Evolutionary conservation across 2,797 vertebrate genomes (phyloP).

Genomic region (Cryptoprocta ferox): DNA sequence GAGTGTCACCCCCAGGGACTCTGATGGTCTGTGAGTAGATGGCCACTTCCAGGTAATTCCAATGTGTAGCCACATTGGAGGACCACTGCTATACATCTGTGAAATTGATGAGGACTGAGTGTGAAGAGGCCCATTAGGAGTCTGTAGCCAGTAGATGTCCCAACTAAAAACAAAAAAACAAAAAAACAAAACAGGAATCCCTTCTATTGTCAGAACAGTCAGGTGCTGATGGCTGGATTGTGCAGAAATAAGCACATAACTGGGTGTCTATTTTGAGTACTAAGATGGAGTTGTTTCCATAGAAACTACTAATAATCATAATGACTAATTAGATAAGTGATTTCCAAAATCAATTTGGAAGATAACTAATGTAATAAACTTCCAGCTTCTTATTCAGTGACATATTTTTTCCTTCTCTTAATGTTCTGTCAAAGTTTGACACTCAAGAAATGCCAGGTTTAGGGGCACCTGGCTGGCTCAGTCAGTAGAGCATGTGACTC

Average conservation of each 20-base stretch:
- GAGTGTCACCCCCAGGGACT: background rate
- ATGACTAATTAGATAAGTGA: constrained; percentile 70
- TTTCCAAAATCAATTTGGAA: constrained; percentile 67
- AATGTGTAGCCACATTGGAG: background rate
- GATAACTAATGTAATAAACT: constrained; percentile 59
- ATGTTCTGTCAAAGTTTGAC: background rate
- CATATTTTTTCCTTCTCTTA: constrained; percentile 43
- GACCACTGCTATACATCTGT: background rate
- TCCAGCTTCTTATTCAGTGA: constrained; percentile 44
- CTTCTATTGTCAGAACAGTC: background rate
- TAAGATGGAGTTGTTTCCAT: constrained; percentile 58
- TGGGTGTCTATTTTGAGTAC: constrained; percentile 59
- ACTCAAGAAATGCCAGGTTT: constrained; percentile 45
- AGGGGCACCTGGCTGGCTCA: background rate
- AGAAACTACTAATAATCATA: constrained; percentile 72
- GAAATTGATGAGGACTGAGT: background rate
- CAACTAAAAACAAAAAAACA: background rate
- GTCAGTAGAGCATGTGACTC: background rate
- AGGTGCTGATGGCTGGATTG: background rate
- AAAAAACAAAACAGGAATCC: background rate
- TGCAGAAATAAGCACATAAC: constrained; percentile 50
- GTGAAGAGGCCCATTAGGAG: background rate
- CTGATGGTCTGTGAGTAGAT: background rate
- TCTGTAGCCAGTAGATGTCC: background rate
- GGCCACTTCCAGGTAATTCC: background rate